Conservation (phyloP, 1,140 invertebrate genomes). For the Lepidurus couesii region DNA sequence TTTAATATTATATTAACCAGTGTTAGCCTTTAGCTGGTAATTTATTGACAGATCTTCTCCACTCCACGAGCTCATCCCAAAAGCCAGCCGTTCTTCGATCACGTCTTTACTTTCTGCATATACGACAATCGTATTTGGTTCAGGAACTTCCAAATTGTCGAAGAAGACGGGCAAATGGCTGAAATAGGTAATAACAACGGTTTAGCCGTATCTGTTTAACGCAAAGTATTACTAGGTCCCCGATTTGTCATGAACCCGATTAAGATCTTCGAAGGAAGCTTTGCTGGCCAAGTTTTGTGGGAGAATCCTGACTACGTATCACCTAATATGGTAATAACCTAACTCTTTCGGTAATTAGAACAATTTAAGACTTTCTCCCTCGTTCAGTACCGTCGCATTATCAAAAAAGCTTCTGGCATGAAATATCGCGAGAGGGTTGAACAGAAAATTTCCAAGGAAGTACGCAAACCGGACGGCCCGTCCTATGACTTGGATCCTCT, state of each 20-base stretch:
- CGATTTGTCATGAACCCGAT: constrained; percentile 95
- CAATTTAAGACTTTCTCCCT: constrained; percentile 32
- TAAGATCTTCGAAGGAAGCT: constrained; percentile 88
- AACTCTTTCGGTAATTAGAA: constrained; percentile 25
- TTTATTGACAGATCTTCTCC: constrained; percentile 73
- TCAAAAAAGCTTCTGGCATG: constrained; percentile 60
- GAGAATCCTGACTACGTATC: constrained; percentile 88
- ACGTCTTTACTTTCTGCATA: constrained; percentile 88
- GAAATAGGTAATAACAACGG: constrained; percentile 70
- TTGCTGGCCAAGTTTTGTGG: constrained; percentile 85
- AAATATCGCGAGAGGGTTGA: constrained; percentile 73
- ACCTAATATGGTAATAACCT: constrained; percentile 64
- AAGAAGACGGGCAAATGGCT: constrained; percentile 86
- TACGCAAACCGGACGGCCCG: constrained; percentile 61
- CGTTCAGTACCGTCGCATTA: constrained; percentile 58
- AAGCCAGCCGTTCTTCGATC: constrained; percentile 98
- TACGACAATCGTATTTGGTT: constrained; percentile 97
- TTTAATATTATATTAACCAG: not conserved
- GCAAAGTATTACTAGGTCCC: constrained; percentile 55
- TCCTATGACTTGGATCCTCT: constrained; percentile 55
- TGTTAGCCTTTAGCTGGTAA: constrained; percentile 26
- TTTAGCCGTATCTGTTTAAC: constrained; percentile 20
- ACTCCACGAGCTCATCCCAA: constrained; percentile 96
- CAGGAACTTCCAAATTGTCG: constrained; percentile 95
- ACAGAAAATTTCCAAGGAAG: constrained; percentile 66